Evolutionary conservation across 2,797 vertebrate genomes (phyloP).

Genomic region (Gambelia wislizenii): DNA sequence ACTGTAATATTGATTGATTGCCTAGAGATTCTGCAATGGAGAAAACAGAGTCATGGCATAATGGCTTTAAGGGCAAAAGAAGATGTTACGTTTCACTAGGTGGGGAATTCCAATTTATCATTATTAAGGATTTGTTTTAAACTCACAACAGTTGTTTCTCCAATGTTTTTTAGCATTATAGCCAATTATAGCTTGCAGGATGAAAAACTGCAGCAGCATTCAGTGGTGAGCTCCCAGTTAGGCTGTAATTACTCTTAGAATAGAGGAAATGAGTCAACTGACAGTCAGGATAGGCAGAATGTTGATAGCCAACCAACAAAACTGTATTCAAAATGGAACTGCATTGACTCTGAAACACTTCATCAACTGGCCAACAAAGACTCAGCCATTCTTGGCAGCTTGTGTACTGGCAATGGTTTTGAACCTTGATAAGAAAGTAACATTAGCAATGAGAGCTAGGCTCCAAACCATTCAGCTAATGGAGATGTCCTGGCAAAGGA

Average conservation of each 20-base stretch:
- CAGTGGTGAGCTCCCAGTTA: constrained; percentile 22
- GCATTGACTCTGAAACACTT: background rate
- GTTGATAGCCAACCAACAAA: constrained; percentile 26
- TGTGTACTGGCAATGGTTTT: background rate
- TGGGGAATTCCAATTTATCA: constrained; percentile 15
- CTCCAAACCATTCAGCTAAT: background rate
- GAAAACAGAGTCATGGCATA: constrained; percentile 16
- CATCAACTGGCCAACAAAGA: constrained; percentile 6
- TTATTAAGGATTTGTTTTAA: constrained; percentile 1
- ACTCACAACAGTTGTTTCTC: rapidly evolving
- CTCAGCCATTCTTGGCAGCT: constrained; percentile 28
- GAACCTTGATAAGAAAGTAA: background rate
- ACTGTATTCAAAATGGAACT: rapidly evolving
- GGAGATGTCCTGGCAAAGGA: constrained; percentile 44
- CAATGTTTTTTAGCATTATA: rapidly evolving
- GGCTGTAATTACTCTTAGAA: background rate
- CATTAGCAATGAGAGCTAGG: background rate
- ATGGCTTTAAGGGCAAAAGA: constrained; percentile 4
- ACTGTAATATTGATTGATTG: constrained; percentile 21
- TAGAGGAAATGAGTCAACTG: background rate
- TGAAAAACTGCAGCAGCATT: background rate
- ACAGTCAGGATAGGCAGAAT: background rate
- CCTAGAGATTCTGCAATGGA: constrained; percentile 6
- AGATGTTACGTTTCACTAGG: constrained; percentile 39
- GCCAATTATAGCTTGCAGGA: background rate